Base-by-base conservation (phyloP, 2,888 invertebrate species). In the Endotricha flammealis region DNA sequence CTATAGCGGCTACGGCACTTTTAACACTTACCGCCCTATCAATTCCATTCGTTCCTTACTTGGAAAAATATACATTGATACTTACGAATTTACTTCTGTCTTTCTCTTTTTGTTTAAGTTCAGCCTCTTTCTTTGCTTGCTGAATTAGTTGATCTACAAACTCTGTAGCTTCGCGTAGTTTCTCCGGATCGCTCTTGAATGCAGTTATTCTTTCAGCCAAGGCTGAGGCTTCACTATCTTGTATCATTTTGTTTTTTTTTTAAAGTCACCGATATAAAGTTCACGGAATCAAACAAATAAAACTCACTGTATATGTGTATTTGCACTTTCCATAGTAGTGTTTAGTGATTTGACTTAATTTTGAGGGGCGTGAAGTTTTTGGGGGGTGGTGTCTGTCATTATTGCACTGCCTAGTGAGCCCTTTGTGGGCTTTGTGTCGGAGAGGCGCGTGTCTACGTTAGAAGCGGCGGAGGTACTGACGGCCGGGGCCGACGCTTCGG, bases 141-240 rank as follows among this genome's bases (percentile, higher is more conserved):
- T 87, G 85, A 61, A 90, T 83, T 41, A 90, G 83, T 64, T 89
- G 88, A 56, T 90, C 89, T 48, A 90, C 87, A 71, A 90, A 90
- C 50, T 89, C 88, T 42, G 81, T 78, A 32, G 90, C 85, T 41
- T 87, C 77, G 42, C 88, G 85, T 64, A 90, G 86, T 69, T 88
- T 89, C 42, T 88, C 87, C 24, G 90, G 88, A 58, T 90, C 89
- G 49, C 81, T 83, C 69, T 88, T 89, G 65, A 90, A 90, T 44
- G 87, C 83, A 29, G 85, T 82, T 56, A 90, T 87, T 56, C 88
- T 80, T 42, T 80, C 78, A 44, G 87, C 77, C 42, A 89, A 57
- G 13, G 68, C 66, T 24, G 71, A 59, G 24, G 67, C 64, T 45
- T 83, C 82, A 39, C 64, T 72, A 48, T 77, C 75, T 44, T 81